Conservation (phyloP, 2,888 invertebrate species). For the Beris morrisii region DNA sequence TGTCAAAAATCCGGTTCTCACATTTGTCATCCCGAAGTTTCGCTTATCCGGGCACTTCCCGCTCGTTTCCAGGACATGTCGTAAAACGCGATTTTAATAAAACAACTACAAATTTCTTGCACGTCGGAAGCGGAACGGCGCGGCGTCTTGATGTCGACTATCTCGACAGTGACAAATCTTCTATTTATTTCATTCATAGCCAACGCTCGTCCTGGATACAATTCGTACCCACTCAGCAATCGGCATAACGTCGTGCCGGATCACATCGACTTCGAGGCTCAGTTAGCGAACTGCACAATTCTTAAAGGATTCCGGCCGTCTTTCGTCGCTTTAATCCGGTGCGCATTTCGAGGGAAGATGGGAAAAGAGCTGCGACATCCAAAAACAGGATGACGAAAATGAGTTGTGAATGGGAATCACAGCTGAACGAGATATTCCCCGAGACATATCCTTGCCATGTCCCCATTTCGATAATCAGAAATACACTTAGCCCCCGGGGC, state of each 20-base stretch:
- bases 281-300: not conserved
- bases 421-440: not conserved
- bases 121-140: conserved; percentile 44
- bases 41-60: conserved; percentile 6
- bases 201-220: not conserved
- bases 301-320: conserved; percentile 18
- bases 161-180: conserved; percentile 45
- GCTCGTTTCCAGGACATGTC: not conserved
- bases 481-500: not conserved
- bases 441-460: conserved; percentile 5
- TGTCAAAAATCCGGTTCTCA: conserved; percentile 24
- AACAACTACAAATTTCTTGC: conserved; percentile 38
- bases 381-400: conserved; percentile 26
- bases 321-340: not conserved
- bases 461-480: conserved; percentile 13
- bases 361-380: not conserved
- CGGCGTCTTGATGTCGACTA: conserved; percentile 45
- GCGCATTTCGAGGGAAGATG: not conserved
- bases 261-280: conserved; percentile 12
- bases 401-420: conserved; percentile 25
- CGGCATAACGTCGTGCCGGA: conserved; percentile 4
- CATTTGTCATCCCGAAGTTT: conserved; percentile 27
- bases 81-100: conserved; percentile 34
- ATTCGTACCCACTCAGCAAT: conserved; percentile 23
- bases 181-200: conserved; percentile 42